Conservation (phyloP, 2,888 invertebrate genomes). For the Drosophila bunnanda region DNA sequence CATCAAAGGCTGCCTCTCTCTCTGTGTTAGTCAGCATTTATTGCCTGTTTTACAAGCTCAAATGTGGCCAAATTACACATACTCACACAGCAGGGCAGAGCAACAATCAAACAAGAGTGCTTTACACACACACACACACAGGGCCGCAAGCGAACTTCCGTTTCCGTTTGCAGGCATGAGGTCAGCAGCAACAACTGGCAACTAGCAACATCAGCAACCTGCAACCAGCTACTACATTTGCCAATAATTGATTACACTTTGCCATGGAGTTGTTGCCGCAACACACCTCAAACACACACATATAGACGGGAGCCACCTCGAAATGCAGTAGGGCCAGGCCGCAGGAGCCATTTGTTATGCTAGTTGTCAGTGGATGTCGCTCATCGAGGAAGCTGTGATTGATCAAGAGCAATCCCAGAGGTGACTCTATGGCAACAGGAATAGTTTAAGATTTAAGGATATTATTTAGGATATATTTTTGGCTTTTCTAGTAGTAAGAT, state of each 20-base stretch:
- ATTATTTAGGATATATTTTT: neutral
- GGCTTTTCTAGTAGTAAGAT: neutral
- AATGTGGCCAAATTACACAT: conserved; percentile 51
- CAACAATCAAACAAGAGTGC: conserved; percentile 55
- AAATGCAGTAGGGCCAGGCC: conserved; percentile 31
- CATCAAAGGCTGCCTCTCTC: conserved; percentile 30
- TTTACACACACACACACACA: conserved; percentile 17
- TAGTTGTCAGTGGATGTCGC: conserved; percentile 36
- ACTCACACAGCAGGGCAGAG: conserved; percentile 34
- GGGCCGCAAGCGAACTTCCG: conserved; percentile 49
- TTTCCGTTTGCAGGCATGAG: conserved; percentile 62
- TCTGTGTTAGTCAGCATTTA: conserved; percentile 12
- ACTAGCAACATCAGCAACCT: conserved; percentile 4
- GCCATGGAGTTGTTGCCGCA: conserved; percentile 66
- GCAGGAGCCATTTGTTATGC: conserved; percentile 63
- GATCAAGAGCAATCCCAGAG: conserved; percentile 7
- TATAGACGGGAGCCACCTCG: conserved; percentile 1
- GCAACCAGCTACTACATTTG: conserved; percentile 56
- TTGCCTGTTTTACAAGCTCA: conserved; percentile 64
- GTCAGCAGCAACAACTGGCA: conserved; percentile 38
- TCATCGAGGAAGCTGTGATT: conserved; percentile 29
- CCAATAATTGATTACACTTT: conserved; percentile 75
- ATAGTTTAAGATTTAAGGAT: neutral
- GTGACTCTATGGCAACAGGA: neutral
- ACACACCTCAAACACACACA: conserved; percentile 19